A percentile compares a stretch with the other conserved stretches of the same genome.
These are phyloP conservation scores for Sander vitreus DNA, from an alignment of 2,113 vertebrate genomes.

Conservation along the genomic window DNA sequence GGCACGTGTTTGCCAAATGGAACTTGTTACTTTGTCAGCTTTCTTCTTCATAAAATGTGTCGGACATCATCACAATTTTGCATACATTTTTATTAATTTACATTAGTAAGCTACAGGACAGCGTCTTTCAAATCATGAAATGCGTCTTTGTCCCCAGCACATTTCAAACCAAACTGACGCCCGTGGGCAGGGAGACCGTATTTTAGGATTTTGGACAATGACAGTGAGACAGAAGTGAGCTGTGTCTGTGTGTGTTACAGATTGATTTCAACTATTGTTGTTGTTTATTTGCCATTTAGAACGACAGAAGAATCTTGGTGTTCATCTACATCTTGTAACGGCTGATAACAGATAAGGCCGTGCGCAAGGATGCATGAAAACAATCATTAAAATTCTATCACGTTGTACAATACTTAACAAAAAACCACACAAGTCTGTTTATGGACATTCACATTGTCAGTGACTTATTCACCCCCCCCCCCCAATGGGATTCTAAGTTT, in stretches of 20 bases:
- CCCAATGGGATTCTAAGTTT: not conserved
- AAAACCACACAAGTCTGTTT: not conserved
- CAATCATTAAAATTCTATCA: not conserved
- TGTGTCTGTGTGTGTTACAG: not conserved
- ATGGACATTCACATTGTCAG: not conserved
- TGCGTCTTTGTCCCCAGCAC: too few relatives aligned
- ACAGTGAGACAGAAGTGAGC: conserved; percentile 2
- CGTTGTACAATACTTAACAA: not conserved
- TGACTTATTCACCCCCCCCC: conserved; percentile 7
- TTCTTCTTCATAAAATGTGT: too few relatives aligned
- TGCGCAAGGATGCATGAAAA: not conserved
- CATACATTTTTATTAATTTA: too few relatives aligned
- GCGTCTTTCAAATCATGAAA: too few relatives aligned
- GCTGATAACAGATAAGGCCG: not conserved
- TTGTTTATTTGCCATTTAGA: conserved; percentile 21
- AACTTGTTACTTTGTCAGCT: too few relatives aligned
- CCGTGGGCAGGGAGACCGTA: conserved; percentile 8
- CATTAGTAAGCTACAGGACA: too few relatives aligned
- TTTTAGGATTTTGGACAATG: conserved; percentile 29
- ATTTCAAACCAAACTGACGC: too few relatives aligned
- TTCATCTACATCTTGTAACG: conserved; percentile 2
- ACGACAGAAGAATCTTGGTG: not conserved
- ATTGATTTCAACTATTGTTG: conserved; percentile 1
- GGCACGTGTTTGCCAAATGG: too few relatives aligned
- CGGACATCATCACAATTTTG: too few relatives aligned